These are phyloP conservation scores for Pelvicachromis taeniatus DNA, from an alignment of 2,113 vertebrate species.

Conservation along the genomic window DNA sequence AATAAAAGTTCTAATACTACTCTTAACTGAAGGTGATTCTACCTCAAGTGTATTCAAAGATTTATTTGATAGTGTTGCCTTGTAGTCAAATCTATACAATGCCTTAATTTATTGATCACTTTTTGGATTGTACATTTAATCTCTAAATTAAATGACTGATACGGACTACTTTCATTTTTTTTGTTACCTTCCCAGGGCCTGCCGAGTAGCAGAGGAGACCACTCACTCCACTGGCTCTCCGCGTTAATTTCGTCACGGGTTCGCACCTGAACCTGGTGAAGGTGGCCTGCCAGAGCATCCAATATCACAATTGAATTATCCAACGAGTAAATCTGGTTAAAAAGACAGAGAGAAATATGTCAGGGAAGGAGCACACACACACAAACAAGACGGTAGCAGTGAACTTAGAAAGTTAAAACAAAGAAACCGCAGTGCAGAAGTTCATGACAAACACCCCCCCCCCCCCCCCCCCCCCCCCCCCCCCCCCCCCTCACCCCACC, in stretches of 20 bases:
- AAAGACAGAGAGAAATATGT: neutral
- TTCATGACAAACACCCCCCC: neutral
- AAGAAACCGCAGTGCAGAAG: neutral
- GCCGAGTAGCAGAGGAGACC: conserved; percentile 50
- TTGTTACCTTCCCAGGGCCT: conserved; percentile 69
- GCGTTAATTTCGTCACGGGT: conserved; percentile 62
- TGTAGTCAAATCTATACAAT: neutral
- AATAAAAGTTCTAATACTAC: neutral
- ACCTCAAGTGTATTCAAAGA: neutral
- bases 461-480: too few relatives aligned
- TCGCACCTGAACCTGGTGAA: conserved; percentile 69
- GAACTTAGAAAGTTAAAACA: neutral
- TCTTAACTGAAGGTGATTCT: neutral
- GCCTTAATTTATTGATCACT: neutral
- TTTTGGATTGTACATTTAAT: neutral
- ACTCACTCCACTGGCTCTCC: conserved; percentile 76
- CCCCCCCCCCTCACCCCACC: too few relatives aligned
- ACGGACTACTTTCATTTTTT: neutral
- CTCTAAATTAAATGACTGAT: neutral
- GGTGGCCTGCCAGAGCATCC: conserved; percentile 64
- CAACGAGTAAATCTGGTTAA: conserved; percentile 47
- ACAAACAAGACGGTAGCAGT: neutral
- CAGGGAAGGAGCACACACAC: neutral
- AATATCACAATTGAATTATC: conserved; percentile 31
- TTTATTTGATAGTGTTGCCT: neutral